Evolutionary conservation across 2,113 vertebrate species (phyloP), one percentile per base, ranked within the genome.

Genomic region (Sinocyclocheilus maitianheensis): DNA sequence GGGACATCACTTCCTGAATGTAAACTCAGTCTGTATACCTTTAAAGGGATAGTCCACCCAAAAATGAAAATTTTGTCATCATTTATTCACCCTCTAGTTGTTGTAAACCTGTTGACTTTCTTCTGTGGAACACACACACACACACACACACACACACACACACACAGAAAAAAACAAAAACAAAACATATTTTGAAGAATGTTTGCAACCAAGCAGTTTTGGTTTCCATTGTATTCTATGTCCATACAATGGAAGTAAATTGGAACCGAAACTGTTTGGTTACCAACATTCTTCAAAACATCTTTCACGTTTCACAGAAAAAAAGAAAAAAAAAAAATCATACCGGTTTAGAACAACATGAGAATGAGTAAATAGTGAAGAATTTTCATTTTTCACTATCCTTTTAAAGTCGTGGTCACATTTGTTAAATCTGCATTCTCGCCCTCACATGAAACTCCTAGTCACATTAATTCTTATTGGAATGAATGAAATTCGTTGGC

Each of bases 1-100:
- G 43, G 16, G 22, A 26, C 77, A 79, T 79, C 55, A 60, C 77
- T n/a, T 79, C 55, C 55, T 48, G 46, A 48, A 48, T 48, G 46
- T 48, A 48, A 2, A 48, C 46, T 48, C 46, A 48, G 46, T 48
- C 10, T 79, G 13, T 24, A 4, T 16, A 26, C n/a, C 16, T 72
- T 43, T 75, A 48, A 46, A 40, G 22, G n/a, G 60, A 24, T 24
- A 63, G n/a, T 58, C 3, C 10, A 4, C 3, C 3, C n/a, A 69
- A 8, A 16, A 69, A 69, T 69, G 0, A 30, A 30, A 1, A 16
- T 30, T 30, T 5, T 67, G 26, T 7, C 13, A 67, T 30, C 0
- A 67, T 67, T 30, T 14, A 40, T 10, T 63, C 6, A 58, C 0
- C 2, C 55, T 60, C 0, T 13, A 26, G 24, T 5, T 26, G 62